Base-by-base conservation (phyloP, 2,888 invertebrate species). In the Andrena praecox region DNA sequence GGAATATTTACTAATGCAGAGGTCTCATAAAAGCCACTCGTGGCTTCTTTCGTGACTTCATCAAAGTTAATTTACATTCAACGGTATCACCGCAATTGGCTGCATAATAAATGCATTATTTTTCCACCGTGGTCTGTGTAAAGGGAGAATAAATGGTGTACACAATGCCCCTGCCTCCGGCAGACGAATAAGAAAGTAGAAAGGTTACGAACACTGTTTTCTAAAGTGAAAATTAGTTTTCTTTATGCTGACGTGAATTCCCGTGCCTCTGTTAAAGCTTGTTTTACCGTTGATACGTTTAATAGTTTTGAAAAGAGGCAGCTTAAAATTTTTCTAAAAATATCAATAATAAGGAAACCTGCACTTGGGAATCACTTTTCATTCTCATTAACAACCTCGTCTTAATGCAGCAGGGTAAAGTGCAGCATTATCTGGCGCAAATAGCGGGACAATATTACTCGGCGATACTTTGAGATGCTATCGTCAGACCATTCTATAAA, bases 61-160 rank as follows among this genome's bases (percentile, higher is more conserved):
- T 10, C 16, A n/a, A 62, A 68, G 12, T 31, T 16, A 62, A 54
- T 66, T 72, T 64, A 31, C 31, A 48, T 77, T 75, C 52, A 6
- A 69, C 52, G 24, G 35, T 70, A 31, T 27, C 31, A 4, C 27
- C 12, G 29, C 20, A 33, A 77, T 71, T 70, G 52, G 52, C 35
- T 69, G 52, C 27, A 63, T 66, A 63, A 69, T 42, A 56, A 52
- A 64, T 35, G 59, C 50, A 60, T 74, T 71, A 31, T 16, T 60
- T 71, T 54, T 66, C 74, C 60, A 31, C 31, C 16, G 24, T 0
- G 20, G 20, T 54, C 56, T 31, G 27, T 50, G 64, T 67, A 50
- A 3, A 7, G n/a, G 31, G 5, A 27, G 10, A 31, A 60, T 24
- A 75, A 66, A 2, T 35, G 10, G 62, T 62, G 33, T 62, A 33